These are phyloP conservation scores for Bombus affinis DNA, from an alignment of 1,140 invertebrate genomes.

Conservation along the genomic window DNA sequence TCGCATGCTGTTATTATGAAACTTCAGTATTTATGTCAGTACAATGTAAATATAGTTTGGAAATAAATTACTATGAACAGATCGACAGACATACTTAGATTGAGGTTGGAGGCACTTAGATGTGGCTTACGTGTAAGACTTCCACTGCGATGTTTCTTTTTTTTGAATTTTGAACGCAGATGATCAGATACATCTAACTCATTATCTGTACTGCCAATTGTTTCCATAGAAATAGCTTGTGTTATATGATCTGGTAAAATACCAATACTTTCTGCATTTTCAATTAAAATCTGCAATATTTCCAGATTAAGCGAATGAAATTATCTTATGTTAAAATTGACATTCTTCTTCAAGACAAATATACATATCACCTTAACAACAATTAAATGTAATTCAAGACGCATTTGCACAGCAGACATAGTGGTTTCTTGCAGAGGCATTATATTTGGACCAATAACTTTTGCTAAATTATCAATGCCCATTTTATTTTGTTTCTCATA, in stretches of 20 bases:
- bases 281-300: slow-evolving; percentile 87
- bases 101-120: slow-evolving; percentile 73
- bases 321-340: slow-evolving; percentile 29
- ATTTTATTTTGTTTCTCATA: slow-evolving; percentile 90
- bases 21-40: slow-evolving; percentile 7
- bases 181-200: slow-evolving; percentile 81
- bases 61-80: slow-evolving; percentile 34
- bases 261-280: slow-evolving; percentile 89
- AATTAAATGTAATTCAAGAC: slow-evolving; percentile 86
- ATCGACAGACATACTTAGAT: slow-evolving; percentile 74
- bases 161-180: slow-evolving; percentile 82
- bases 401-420: slow-evolving; percentile 84
- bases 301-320: slow-evolving; percentile 19
- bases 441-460: slow-evolving; percentile 91
- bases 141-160: slow-evolving; percentile 90
- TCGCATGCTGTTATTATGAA: neutral
- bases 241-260: slow-evolving; percentile 85
- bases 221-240: slow-evolving; percentile 82
- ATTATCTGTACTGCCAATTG: slow-evolving; percentile 79
- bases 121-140: slow-evolving; percentile 89
- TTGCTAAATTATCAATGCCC: slow-evolving; percentile 90
- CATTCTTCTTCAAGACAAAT: slow-evolving; percentile 34
- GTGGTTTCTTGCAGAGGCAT: slow-evolving; percentile 88
- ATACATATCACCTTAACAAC: slow-evolving; percentile 83
- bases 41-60: neutral